Base-by-base conservation (phyloP, 2,113 vertebrate genomes). In the Pimephales promelas region DNA sequence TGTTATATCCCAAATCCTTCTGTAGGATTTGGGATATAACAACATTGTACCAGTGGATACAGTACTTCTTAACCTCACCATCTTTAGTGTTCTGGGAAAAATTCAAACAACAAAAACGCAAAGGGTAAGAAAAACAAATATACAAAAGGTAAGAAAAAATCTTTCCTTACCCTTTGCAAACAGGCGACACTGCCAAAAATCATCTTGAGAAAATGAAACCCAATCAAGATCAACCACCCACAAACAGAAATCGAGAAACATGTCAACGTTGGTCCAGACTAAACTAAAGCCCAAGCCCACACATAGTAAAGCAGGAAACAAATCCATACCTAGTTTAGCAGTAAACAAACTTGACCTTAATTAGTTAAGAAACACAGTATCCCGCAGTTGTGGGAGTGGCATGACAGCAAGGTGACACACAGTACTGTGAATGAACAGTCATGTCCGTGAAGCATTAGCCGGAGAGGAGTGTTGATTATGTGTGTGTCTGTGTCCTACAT, bases 401-500 rank as follows among this genome's bases (percentile, higher is more conserved):
- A 81, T 6, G 7, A 79, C 2, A 73, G 18, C 68, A 80, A 84
- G 40, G 56, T 52, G 36, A 80, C 56, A 61, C 36, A 26, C 4
- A 64, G 31, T 52, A 68, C 28, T 13, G 26, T 70, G 26, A 28
- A 49, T 36, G 72, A 64, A 78, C 28, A 85, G 59, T 68, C 18
- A 8, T 68, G 36, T 34, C 59, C 10, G 47, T 43, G 61, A 80
- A 70, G 86, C 84, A 81, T 85, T 52, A 81, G 11, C 34, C n/a
- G 26, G 72, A 64, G 61, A 77, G 18, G 45, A 83, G 64, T 43
- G 81, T 82, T 31, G 70, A 61, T n/a, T n/a, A n/a, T n/a, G n/a
- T n/a, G n/a, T 72, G 72, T 54, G 83, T 79, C 83, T 43, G 22
- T 72, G 61, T 73, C 81, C 59, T 78, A 74, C 31, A 81, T 84